These are phyloP conservation scores for Epinephelus cyanopodus DNA, from an alignment of 2,113 vertebrate species.

Conservation along the genomic window DNA sequence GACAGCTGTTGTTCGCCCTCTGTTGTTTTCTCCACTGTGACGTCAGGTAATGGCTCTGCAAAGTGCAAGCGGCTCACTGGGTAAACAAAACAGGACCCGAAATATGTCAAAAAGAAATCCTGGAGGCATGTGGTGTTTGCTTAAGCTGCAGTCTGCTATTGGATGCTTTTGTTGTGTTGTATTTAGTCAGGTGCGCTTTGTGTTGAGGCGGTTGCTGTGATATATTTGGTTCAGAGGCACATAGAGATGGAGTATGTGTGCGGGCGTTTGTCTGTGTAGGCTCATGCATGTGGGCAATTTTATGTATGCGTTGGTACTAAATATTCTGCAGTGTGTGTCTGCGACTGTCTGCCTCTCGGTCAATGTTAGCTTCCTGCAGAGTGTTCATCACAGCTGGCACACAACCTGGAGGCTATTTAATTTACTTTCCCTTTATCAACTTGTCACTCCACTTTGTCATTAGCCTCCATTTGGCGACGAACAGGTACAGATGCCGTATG, in stretches of 20 bases:
- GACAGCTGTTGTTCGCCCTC: constrained; percentile 26
- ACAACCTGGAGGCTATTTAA: constrained; percentile 23
- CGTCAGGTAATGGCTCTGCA: constrained; percentile 37
- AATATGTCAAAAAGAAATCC: constrained; percentile 45
- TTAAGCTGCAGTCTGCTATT: constrained; percentile 1
- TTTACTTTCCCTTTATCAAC: constrained; percentile 51
- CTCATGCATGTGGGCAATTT: neutral
- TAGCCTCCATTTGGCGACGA: constrained; percentile 60
- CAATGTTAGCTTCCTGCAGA: constrained; percentile 3
- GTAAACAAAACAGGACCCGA: constrained; percentile 35
- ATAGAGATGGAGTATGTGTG: neutral
- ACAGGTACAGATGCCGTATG: constrained; percentile 2
- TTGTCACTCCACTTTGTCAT: constrained; percentile 51
- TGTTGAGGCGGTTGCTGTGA: neutral
- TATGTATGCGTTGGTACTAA: neutral
- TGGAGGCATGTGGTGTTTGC: constrained; percentile 30
- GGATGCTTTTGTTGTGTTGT: constrained; percentile 29
- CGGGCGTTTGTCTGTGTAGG: constrained; percentile 9
- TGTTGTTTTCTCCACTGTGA: constrained; percentile 32
- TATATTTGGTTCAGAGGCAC: constrained; percentile 23
- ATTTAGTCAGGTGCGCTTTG: constrained; percentile 18
- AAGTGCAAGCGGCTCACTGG: constrained; percentile 27
- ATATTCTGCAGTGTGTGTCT: neutral
- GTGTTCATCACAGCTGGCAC: constrained; percentile 10
- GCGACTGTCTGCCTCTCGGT: neutral